Evolutionary conservation across 2,888 invertebrate genomes (phyloP).

Genomic region (Cetonia aurata): DNA sequence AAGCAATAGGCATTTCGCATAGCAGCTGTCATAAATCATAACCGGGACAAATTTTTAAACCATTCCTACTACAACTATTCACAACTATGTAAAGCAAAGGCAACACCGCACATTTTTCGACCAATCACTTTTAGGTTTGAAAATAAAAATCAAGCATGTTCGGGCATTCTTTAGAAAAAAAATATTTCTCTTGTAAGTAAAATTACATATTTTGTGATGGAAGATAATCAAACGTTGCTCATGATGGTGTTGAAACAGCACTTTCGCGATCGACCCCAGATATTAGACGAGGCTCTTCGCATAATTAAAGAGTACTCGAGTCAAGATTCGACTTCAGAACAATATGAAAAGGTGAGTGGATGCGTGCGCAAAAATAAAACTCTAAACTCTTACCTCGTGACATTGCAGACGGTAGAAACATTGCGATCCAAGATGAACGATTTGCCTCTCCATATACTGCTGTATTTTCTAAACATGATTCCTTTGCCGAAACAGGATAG

Average conservation of each 20-base stretch:
- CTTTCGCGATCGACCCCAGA: constrained; percentile 59
- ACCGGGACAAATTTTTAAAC: no score
- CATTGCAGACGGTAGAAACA: constrained; percentile 57
- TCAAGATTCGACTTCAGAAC: constrained; percentile 57
- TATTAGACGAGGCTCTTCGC: constrained; percentile 59
- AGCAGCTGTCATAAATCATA: no score
- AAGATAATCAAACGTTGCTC: constrained; percentile 60
- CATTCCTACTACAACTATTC: no score
- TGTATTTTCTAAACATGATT: constrained; percentile 62
- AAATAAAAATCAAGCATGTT: constrained; percentile 10
- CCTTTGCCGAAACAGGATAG: constrained; percentile 58
- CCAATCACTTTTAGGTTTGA: no score
- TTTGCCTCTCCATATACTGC: constrained; percentile 61
- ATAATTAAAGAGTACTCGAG: constrained; percentile 59
- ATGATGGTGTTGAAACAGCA: constrained; percentile 61
- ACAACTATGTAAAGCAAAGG: no score
- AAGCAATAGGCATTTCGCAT: no score
- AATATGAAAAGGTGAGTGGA: constrained; percentile 59
- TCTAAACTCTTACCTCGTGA: background rate
- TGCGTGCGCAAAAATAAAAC: background rate
- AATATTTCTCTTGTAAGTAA: background rate
- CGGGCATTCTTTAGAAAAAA: background rate
- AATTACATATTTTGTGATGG: constrained; percentile 37
- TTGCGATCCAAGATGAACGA: constrained; percentile 62
- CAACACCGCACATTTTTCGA: no score